Conservation (phyloP, 1,140 invertebrate species). For the Bombus confusus region DNA sequence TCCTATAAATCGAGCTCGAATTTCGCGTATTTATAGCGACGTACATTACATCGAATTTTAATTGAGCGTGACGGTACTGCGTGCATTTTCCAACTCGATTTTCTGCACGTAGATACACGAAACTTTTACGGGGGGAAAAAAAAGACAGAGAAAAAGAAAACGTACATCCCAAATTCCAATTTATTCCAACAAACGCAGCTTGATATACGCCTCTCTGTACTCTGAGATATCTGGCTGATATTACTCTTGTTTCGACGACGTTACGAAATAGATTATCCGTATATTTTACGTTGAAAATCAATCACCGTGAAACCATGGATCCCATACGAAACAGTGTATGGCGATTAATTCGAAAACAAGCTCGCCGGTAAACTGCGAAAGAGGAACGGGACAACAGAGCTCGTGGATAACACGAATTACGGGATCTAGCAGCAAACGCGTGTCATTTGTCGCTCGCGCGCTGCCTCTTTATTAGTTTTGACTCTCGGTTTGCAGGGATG, state of each 20-base stretch:
- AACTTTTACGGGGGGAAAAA: not conserved
- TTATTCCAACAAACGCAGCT: not conserved
- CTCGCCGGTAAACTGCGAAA: not conserved
- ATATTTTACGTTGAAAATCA: not conserved
- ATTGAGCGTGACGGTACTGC: not conserved
- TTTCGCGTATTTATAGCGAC: not conserved
- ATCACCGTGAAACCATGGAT: not conserved
- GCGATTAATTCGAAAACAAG: not conserved
- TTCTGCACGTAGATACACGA: not conserved
- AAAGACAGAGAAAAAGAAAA: not conserved
- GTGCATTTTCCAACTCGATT: not conserved
- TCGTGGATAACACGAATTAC: conserved; percentile 12
- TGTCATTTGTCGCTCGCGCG: not conserved
- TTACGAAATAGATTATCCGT: not conserved
- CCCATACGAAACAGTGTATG: not conserved
- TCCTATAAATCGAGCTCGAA: not conserved
- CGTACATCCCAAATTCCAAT: too few relatives aligned
- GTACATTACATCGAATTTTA: not conserved
- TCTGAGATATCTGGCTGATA: not conserved
- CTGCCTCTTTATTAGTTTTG: conserved; percentile 31
- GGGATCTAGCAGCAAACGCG: not conserved
- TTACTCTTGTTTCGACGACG: not conserved
- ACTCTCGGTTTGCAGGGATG: not conserved
- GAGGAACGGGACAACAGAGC: not conserved
- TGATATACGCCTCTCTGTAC: too few relatives aligned